These are phyloP conservation scores for Tricholauxania praeusta DNA, from an alignment of 2,888 invertebrate species.

Conservation along the genomic window DNA sequence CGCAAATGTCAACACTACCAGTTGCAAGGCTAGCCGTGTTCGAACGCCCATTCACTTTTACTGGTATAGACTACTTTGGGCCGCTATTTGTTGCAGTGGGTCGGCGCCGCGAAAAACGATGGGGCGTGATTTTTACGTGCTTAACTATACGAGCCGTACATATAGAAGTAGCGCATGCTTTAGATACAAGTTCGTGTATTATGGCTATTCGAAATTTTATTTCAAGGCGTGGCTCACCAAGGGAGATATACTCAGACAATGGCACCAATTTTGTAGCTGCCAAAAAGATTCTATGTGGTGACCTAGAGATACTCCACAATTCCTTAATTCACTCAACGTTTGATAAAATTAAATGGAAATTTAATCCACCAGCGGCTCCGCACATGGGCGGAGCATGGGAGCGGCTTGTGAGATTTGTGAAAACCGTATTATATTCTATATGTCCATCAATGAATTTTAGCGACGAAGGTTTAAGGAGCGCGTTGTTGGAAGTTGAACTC, in stretches of 20 bases:
- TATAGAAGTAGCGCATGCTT: constrained; percentile 43
- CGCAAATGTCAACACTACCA: constrained; percentile 44
- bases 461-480: constrained; percentile 41
- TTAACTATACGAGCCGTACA: constrained; percentile 45
- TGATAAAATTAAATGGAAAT: constrained; percentile 44
- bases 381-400: constrained; percentile 45
- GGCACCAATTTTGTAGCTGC: constrained; percentile 40
- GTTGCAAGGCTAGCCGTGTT: constrained; percentile 40
- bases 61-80: constrained; percentile 41
- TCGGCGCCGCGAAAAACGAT: constrained; percentile 40
- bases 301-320: constrained; percentile 23
- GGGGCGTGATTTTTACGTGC: constrained; percentile 47
- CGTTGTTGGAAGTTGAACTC: constrained; percentile 40
- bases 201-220: constrained; percentile 43
- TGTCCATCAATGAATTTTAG: constrained; percentile 37
- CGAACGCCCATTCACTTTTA: constrained; percentile 41
- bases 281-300: background rate
- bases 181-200: constrained; percentile 44
- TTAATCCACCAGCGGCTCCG: constrained; percentile 43
- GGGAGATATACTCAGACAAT: constrained; percentile 42
- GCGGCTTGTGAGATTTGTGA: constrained; percentile 37
- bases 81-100: constrained; percentile 37
- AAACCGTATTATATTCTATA: constrained; percentile 34
- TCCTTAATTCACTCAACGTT: constrained; percentile 12
- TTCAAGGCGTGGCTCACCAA: constrained; percentile 41